Conservation (phyloP, 35 echinoderm and acorn worm genomes). For the Acanthaster planci region DNA sequence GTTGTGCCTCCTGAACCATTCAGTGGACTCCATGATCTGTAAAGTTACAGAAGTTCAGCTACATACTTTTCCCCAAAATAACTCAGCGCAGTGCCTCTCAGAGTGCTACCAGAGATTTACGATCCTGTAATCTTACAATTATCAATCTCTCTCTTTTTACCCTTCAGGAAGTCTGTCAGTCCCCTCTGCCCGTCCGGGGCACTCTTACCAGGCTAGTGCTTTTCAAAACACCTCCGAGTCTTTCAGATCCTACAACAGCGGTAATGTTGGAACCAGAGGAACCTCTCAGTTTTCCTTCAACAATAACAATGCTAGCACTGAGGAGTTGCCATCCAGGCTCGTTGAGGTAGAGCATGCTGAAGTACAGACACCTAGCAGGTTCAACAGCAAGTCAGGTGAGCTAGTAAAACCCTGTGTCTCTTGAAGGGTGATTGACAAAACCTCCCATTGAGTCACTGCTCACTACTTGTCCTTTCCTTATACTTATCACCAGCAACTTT, state of each 20-base stretch:
- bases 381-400: constrained; percentile 8
- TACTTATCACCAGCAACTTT: no score
- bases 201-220: background rate
- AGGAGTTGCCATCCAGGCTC: background rate
- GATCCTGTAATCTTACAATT: no score
- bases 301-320: constrained; percentile 21
- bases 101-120: no score
- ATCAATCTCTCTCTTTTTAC: background rate
- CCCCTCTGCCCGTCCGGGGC: background rate
- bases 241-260: background rate
- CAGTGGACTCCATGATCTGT: no score
- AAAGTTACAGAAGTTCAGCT: no score
- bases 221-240: constrained; percentile 10
- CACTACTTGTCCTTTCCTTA: no score
- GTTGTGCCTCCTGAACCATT: no score
- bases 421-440: no score
- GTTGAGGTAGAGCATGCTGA: constrained; percentile 15
- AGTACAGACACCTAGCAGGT: constrained; percentile 5
- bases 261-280: background rate
- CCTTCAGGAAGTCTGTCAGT: background rate
- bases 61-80: no score
- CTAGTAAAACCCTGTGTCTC: background rate
- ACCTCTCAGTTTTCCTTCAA: constrained; percentile 27
- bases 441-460: no score
- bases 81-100: no score